A percentile compares a stretch with the other conserved stretches of the same genome.
Evolutionary conservation across 2,888 invertebrate species (phyloP).

Genomic region (Tachina fera): DNA sequence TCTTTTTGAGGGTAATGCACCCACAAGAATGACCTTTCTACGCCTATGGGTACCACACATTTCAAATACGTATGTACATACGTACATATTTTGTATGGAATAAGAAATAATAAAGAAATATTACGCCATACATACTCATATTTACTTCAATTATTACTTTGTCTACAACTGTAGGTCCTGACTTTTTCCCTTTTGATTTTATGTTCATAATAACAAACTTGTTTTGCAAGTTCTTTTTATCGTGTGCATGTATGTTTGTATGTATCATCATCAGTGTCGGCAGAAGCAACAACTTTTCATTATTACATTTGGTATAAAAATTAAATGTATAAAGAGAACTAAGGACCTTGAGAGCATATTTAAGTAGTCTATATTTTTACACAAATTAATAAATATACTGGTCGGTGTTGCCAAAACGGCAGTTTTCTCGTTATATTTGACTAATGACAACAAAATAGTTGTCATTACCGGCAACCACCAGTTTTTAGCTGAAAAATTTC

Average conservation of each 20-base stretch:
- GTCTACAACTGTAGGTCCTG: slow-evolving; percentile 22
- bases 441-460: too few species aligned
- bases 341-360: slow-evolving; percentile 35
- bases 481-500: too few species aligned
- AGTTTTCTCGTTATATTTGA: too few species aligned
- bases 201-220: slow-evolving; percentile 52
- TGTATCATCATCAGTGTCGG: not conserved
- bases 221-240: slow-evolving; percentile 58
- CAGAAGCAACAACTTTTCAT: slow-evolving; percentile 47
- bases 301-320: slow-evolving; percentile 38
- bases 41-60: too few species aligned
- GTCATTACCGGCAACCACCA: too few species aligned
- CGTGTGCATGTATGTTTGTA: slow-evolving; percentile 2
- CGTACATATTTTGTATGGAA: too few species aligned
- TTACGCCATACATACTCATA: too few species aligned
- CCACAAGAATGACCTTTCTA: too few species aligned
- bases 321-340: slow-evolving; percentile 26
- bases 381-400: slow-evolving; percentile 5
- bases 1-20: too few species aligned
- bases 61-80: too few species aligned
- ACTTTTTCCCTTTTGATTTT: slow-evolving; percentile 15
- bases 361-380: slow-evolving; percentile 16
- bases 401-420: too few species aligned
- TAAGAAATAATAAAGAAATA: too few species aligned
- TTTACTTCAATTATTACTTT: slow-evolving; percentile 1